Base-by-base conservation (phyloP, 2,113 vertebrate genomes). In the Hemicordylus capensis region DNA sequence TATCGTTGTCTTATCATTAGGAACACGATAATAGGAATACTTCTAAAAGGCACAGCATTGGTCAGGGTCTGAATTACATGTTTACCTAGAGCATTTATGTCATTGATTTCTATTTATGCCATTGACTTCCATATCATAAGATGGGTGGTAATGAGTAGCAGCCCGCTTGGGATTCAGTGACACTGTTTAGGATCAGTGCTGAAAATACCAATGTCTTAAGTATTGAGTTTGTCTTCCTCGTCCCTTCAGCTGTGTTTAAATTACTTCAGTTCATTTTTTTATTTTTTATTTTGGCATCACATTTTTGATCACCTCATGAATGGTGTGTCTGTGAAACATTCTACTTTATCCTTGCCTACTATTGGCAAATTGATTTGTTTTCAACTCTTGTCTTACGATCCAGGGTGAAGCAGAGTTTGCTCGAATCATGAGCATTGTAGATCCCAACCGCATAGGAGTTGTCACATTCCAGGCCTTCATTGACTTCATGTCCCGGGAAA, bases 381-480 rank as follows among this genome's bases (percentile, higher is more conserved):
- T 0, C 24, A 80, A 64, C 58, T 88, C 56, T 95, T 39, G 95
- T 94, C 87, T 84, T 24, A 48, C 24, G 88, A 89, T 90, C 59
- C 94, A 99, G 99, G 98, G 98, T 88, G 99, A 99, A 94, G 98
- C 97, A 48, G 99, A 99, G 94, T 99, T 99, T 95, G 97, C 98
- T 87, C 98, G 99, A 88, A 99, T 99, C 96, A 99, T 99, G 99
- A 98, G 98, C 95, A 97, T 99, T 6, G 99, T 99, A 1, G 99
- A 99, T 89, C 99, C 99, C n/a, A 99, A 99, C 96, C 96, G 98
- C 81, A 90, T 99, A 89, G 98, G 98, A 63, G 93, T 98, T 3
- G 97, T 99, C 94, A 99, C 98, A 0, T 99, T 99, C 97, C 99
- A 99, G 96, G 98, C 97, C 95, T 99, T 99, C 95, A 98, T 99